These are phyloP conservation scores for Kobus ellipsiprymnus DNA, from an alignment of 2,113 vertebrate genomes.

Conservation along the genomic window DNA sequence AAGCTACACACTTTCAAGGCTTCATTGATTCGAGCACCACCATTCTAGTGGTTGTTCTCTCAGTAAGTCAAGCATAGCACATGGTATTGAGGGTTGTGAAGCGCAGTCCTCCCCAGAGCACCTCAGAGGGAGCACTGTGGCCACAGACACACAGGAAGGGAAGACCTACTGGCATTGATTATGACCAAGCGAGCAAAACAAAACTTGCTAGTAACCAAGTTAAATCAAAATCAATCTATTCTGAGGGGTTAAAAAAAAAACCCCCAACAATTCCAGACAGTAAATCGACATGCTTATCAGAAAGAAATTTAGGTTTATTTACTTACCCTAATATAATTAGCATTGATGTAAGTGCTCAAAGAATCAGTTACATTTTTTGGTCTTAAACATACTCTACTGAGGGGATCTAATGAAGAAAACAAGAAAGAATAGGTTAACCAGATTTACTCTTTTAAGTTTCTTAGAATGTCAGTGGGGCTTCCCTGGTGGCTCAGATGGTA, in stretches of 20 bases:
- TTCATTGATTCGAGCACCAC: not conserved
- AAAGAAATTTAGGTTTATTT: constrained; percentile 54
- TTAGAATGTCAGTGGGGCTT: not conserved
- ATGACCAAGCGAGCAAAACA: not conserved
- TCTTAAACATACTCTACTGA: constrained; percentile 93
- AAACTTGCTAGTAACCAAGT: not conserved
- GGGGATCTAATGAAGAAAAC: constrained; percentile 85
- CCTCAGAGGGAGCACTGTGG: not conserved
- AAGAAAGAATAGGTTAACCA: constrained; percentile 67
- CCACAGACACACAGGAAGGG: not conserved
- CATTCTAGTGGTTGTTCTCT: not conserved
- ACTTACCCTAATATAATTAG: constrained; percentile 95
- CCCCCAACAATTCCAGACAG: not conserved
- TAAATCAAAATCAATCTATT: not conserved
- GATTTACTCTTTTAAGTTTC: not conserved
- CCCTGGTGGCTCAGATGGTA: not conserved
- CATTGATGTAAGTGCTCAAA: constrained; percentile 96
- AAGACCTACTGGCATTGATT: not conserved
- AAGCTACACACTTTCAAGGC: not conserved
- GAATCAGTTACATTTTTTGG: constrained; percentile 87
- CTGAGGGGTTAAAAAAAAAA: constrained; percentile 13
- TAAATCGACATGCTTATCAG: not conserved
- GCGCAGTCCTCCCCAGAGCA: not conserved
- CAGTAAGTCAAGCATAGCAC: not conserved
- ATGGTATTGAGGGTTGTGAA: fast-evolving